A percentile compares a stretch with the other conserved stretches of the same genome.
Evolutionary conservation across 2,113 vertebrate species (phyloP).

Genomic region (Leucoraja erinaceus): DNA sequence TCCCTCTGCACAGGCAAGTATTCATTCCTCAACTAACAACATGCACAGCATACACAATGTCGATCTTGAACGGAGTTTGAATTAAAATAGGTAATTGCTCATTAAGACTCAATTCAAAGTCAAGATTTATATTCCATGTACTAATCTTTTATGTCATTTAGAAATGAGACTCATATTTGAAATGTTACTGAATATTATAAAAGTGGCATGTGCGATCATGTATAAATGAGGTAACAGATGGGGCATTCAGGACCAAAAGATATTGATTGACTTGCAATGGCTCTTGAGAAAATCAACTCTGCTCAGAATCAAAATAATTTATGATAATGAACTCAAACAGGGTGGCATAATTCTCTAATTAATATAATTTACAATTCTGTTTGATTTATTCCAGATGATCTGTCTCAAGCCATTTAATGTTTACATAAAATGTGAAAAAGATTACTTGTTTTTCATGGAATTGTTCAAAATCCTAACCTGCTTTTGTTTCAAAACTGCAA

Average conservation of each 20-base stretch:
- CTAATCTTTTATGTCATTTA: neutral
- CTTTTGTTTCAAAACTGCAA: neutral
- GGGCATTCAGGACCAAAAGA: neutral
- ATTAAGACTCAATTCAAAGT: neutral
- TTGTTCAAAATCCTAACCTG: neutral
- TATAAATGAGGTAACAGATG: neutral
- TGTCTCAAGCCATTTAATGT: neutral
- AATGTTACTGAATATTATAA: neutral
- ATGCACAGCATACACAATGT: neutral
- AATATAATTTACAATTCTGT: neutral
- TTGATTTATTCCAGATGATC: neutral
- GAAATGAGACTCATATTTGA: neutral
- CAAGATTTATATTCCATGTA: neutral
- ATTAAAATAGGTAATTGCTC: neutral
- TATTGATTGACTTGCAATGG: neutral
- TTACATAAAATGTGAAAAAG: neutral
- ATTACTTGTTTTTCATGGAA: neutral
- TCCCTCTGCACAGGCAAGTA: neutral
- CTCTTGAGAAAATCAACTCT: neutral
- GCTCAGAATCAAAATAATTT: neutral
- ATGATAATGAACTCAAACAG: neutral
- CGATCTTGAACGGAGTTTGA: neutral
- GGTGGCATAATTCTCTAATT: neutral
- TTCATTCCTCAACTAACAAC: neutral
- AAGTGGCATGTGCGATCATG: neutral